Conservation (phyloP, 2,797 vertebrate species). For the Prunella strophiata region DNA sequence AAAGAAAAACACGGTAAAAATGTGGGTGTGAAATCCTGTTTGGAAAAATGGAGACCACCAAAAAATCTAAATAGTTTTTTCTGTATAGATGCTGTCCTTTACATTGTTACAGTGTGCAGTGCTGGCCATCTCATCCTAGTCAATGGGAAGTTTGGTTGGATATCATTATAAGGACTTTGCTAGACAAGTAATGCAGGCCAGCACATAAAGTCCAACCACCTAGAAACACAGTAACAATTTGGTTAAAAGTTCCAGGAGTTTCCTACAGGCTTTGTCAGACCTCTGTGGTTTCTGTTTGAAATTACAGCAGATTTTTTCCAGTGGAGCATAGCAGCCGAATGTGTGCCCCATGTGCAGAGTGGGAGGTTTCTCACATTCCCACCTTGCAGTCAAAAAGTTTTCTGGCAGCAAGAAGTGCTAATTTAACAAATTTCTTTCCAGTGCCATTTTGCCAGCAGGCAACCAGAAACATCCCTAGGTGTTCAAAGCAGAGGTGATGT, state of each 20-base stretch:
- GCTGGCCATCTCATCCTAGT: background rate
- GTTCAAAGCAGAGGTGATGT: slow-evolving; percentile 65
- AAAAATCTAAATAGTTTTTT: background rate
- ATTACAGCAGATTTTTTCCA: slow-evolving; percentile 66
- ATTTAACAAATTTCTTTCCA: slow-evolving; percentile 73
- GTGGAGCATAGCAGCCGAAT: background rate
- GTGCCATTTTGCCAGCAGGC: slow-evolving; percentile 61
- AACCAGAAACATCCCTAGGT: slow-evolving; percentile 69
- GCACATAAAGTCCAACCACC: background rate
- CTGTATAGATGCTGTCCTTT: background rate
- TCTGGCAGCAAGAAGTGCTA: slow-evolving; percentile 74
- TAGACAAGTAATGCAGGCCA: background rate
- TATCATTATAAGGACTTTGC: background rate
- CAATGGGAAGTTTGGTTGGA: background rate
- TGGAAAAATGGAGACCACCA: background rate
- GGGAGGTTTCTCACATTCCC: slow-evolving; percentile 78
- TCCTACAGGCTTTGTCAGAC: slow-evolving; percentile 26
- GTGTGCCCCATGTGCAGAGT: slow-evolving; percentile 48
- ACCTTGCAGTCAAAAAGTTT: slow-evolving; percentile 72
- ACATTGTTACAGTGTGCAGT: background rate
- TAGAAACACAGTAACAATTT: background rate
- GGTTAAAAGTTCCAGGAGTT: slow-evolving; percentile 32
- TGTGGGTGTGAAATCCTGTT: background rate
- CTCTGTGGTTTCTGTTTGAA: slow-evolving; percentile 60
- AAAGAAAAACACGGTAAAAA: background rate